Evolutionary conservation across 53 echinoderm and acorn worm genomes (phyloP), one percentile per base, ranked within the genome.

Genomic region (Paracentrotus lividus): DNA sequence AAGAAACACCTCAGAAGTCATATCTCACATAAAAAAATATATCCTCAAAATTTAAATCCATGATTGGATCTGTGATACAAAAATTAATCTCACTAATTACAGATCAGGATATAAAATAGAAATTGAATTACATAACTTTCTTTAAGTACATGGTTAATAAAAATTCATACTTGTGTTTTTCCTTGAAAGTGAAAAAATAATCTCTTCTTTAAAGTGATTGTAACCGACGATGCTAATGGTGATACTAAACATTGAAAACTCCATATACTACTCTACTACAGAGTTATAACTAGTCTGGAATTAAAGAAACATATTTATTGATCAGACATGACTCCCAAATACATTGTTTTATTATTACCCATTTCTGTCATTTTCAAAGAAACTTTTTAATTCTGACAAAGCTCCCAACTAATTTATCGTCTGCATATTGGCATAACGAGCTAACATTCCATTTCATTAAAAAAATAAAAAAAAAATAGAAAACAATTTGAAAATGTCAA

Each of bases 51-150:
- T 72, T 90, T 51, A 66, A 81, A 55, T 90, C 90, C 68, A 64
- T 42, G 64, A 42, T 33, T 43, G 72, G 75, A 90, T 53, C 27
- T 90, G 32, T 90, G 33, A 72, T 90, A 90, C 52, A 90, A 90
- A 89, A 90, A 90, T 69, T 24, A 90, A 49, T 90, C 90, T 72
- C 90, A 38, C 90, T 90, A 90, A n/a, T n/a, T 90, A 90, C 90
- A 90, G 90, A 90, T 72, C 45, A 66, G 66, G 66, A 23, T 49
- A 75, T 45, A 90, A 49, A 64, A 72, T 44, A 15, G 52, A 72
- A 32, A 72, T 66, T 49, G 90, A 69, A 55, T 49, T 72, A 89
- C 89, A 69, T 32, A n/a, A 51, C 18, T 75, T 49, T 86, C 32
- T 13, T 86, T 90, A 90, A 90, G 90, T 90, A 90, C 90, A 90